phyloP scores from a whole-genome alignment of 2,113 vertebrate species.

The Sterna hirundo region DNA sequence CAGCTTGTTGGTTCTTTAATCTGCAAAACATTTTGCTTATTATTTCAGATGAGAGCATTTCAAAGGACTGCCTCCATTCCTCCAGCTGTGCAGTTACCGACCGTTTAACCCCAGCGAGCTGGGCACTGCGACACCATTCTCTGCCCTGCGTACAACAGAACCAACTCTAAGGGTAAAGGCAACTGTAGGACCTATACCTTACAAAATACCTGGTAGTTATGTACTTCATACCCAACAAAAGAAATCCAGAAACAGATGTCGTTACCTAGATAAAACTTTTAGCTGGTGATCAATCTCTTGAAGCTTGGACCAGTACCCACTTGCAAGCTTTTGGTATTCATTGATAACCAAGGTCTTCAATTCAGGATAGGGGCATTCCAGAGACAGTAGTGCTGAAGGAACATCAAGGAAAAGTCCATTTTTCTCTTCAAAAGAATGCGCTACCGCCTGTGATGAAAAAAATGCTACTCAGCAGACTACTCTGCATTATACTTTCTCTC shows the following conservation, averaged over 20 bases:
- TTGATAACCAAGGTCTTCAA: constrained; percentile 77
- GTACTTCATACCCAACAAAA: not conserved
- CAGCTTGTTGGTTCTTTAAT: not conserved
- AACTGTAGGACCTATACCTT: not conserved
- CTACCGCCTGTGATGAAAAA: constrained; percentile 41
- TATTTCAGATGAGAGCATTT: not conserved
- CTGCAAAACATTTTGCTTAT: not conserved
- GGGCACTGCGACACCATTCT: not conserved
- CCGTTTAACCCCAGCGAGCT: not conserved
- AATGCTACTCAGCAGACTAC: not conserved
- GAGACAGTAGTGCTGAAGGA: constrained; percentile 77
- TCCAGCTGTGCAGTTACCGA: not conserved
- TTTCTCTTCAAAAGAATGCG: constrained; percentile 47
- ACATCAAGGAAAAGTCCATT: constrained; percentile 48
- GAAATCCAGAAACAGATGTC: not conserved
- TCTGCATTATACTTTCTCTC: not conserved
- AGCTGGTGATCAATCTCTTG: constrained; percentile 72
- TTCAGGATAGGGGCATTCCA: constrained; percentile 84
- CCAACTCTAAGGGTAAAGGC: not conserved
- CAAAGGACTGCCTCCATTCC: not conserved
- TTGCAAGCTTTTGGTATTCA: constrained; percentile 80
- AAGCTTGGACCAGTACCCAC: constrained; percentile 75
- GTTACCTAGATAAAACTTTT: constrained; percentile 78
- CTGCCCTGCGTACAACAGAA: not conserved
- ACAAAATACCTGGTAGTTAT: not conserved